phyloP scores from a whole-genome alignment of 2,797 vertebrate species.

The Hoplostethus mediterraneus region DNA sequence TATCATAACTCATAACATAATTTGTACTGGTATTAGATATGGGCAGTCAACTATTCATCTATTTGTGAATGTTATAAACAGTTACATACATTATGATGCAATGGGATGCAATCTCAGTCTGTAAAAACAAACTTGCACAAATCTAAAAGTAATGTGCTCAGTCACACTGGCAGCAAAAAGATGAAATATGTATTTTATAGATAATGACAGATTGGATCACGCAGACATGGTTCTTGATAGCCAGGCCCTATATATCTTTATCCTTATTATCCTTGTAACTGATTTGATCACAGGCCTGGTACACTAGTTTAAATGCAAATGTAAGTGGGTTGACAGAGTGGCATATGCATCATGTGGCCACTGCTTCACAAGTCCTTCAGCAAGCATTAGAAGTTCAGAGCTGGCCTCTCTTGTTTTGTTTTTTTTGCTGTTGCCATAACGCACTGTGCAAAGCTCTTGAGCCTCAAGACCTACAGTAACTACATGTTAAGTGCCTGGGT shows the following conservation, averaged over 20 bases:
- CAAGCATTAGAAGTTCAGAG: conserved; percentile 29
- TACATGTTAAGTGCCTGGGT: conserved; percentile 18
- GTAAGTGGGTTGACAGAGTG: conserved; percentile 24
- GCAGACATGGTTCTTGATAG: conserved; percentile 6
- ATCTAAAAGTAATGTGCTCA: conserved; percentile 13
- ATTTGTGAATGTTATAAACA: too few species aligned
- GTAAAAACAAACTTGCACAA: conserved; percentile 8
- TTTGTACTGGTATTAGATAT: conserved; percentile 8
- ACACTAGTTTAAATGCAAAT: background rate
- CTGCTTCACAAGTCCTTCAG: conserved; percentile 56
- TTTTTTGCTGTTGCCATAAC: conserved; percentile 24
- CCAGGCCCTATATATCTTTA: background rate
- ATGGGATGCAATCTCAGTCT: background rate
- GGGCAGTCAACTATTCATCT: background rate
- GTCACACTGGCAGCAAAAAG: background rate
- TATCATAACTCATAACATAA: conserved; percentile 5
- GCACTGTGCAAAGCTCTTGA: conserved; percentile 44
- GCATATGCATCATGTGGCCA: conserved; percentile 19
- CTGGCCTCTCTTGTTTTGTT: conserved; percentile 36
- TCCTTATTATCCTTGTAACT: conserved; percentile 17
- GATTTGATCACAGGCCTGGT: conserved; percentile 37
- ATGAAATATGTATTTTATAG: conserved; percentile 9
- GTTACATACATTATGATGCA: conserved; percentile 13
- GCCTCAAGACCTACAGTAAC: conserved; percentile 47
- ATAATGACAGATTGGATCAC: conserved; percentile 20